A percentile compares a stretch with the other conserved stretches of the same genome.
Evolutionary conservation across 2,797 vertebrate species (phyloP).

Genomic region (Eospalax fontanierii): DNA sequence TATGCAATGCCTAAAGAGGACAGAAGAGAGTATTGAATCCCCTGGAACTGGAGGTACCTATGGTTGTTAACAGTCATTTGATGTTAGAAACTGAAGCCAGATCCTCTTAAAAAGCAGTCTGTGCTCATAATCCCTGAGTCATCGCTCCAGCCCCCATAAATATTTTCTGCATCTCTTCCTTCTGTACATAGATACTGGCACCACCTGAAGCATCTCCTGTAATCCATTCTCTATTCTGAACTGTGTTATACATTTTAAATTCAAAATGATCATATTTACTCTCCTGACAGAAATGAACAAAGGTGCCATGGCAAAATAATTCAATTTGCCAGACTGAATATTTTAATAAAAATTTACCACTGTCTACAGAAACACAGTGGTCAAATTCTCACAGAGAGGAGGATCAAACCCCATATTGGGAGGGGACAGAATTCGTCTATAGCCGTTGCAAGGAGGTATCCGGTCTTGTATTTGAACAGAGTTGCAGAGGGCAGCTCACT

Average conservation of each 20-base stretch:
- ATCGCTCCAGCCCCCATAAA: too few relatives aligned
- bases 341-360: neutral
- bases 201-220: neutral
- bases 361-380: neutral
- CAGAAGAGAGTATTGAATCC: too few relatives aligned
- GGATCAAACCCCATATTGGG: neutral
- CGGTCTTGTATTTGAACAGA: neutral
- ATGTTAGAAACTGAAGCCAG: fast-evolving
- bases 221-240: neutral
- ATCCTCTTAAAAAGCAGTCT: too few relatives aligned
- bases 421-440: neutral
- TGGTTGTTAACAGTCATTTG: too few relatives aligned
- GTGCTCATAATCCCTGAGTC: too few relatives aligned
- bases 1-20: too few relatives aligned
- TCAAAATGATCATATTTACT: neutral
- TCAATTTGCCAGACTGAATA: neutral
- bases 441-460: neutral
- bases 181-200: neutral
- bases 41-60: too few relatives aligned
- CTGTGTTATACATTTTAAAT: neutral
- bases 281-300: too few relatives aligned
- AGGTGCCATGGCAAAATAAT: neutral
- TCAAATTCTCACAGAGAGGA: neutral
- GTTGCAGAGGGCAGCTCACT: neutral
- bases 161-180: too few relatives aligned